Evolutionary conservation across 2,797 vertebrate species (phyloP).

Genomic region (Rhynchonycteris naso): DNA sequence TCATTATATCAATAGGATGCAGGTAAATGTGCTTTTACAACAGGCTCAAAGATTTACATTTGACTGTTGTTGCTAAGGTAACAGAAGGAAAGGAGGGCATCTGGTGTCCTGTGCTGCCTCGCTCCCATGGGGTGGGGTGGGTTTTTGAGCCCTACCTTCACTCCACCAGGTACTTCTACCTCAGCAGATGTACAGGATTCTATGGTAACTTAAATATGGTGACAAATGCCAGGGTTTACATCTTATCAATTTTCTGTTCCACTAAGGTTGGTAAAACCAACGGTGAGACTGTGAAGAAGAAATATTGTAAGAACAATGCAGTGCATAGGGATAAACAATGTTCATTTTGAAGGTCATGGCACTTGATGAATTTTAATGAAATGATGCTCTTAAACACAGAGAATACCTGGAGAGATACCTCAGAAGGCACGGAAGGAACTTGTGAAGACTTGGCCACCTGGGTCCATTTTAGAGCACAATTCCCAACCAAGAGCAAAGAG

Average conservation of each 20-base stretch:
- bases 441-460: neutral
- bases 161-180: neutral
- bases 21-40: conserved; percentile 55
- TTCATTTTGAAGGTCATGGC: neutral
- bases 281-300: neutral
- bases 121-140: neutral
- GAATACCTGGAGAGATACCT: conserved; percentile 47
- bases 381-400: neutral
- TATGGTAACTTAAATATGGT: conserved; percentile 7
- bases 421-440: conserved; percentile 53
- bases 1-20: neutral
- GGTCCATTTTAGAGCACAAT: conserved; percentile 27
- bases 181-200: neutral
- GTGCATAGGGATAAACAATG: neutral
- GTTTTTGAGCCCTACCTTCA: neutral
- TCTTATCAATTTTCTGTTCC: conserved; percentile 30
- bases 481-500: conserved; percentile 62
- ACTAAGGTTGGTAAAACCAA: neutral
- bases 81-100: neutral
- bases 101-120: neutral
- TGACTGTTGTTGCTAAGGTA: conserved; percentile 64
- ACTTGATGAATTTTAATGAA: neutral
- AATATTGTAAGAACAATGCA: neutral
- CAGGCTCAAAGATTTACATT: neutral
- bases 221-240: neutral